These are phyloP conservation scores for Boloria euphrosyne DNA, from an alignment of 2,888 invertebrate genomes.

Conservation along the genomic window DNA sequence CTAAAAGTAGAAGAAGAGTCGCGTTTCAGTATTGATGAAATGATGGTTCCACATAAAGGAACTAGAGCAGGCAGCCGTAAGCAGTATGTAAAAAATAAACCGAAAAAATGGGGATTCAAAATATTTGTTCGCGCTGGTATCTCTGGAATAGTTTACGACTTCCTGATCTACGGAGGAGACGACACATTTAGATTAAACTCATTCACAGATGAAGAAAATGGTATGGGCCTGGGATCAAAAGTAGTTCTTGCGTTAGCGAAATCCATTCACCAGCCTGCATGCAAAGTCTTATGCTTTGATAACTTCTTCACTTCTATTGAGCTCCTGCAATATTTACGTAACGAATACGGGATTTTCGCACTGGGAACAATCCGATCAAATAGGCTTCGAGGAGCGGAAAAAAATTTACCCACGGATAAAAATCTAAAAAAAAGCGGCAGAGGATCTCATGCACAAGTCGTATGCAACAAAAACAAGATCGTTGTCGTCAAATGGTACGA, in stretches of 20 bases:
- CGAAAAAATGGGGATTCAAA: constrained; percentile 33
- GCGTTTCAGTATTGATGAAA: constrained; percentile 38
- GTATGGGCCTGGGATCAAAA: not conserved
- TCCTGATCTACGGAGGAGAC: not conserved
- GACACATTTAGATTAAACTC: constrained; percentile 1
- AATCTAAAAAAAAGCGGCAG: constrained; percentile 42
- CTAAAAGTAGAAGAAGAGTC: constrained; percentile 35
- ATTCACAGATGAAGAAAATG: constrained; percentile 23
- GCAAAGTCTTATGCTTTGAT: constrained; percentile 28
- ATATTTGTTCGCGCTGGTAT: constrained; percentile 1
- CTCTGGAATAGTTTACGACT: not conserved
- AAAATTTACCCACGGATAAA: constrained; percentile 40
- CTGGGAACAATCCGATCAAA: constrained; percentile 44
- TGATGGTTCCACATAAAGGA: constrained; percentile 48
- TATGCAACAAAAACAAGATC: constrained; percentile 36
- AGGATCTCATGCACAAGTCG: constrained; percentile 38
- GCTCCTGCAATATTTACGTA: constrained; percentile 39
- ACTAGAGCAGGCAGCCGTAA: constrained; percentile 40
- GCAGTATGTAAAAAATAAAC: constrained; percentile 47
- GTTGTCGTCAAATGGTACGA: constrained; percentile 32
- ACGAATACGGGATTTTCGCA: constrained; percentile 45
- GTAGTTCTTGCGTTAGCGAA: constrained; percentile 1
- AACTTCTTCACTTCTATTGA: constrained; percentile 44
- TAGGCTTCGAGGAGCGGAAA: constrained; percentile 42
- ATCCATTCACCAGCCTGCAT: constrained; percentile 23